Evolutionary conservation across 1,140 invertebrate species (phyloP).

Genomic region (Caerostris extrusa): DNA sequence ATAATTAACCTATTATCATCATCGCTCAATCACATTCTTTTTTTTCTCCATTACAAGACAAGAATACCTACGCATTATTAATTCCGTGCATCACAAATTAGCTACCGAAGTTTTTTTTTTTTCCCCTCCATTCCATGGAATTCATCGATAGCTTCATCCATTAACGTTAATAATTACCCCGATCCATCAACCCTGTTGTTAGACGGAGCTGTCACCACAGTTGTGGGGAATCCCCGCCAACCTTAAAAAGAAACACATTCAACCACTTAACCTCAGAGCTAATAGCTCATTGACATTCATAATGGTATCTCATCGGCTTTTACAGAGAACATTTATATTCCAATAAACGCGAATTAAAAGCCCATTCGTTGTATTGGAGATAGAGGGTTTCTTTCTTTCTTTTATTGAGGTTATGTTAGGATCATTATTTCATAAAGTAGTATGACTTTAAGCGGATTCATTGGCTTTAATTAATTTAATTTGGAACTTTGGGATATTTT

Average conservation of each 20-base stretch:
- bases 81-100: neutral
- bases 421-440: no score
- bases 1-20: neutral
- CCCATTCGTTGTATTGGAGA: neutral
- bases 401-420: no score
- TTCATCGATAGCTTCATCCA: conserved; percentile 20
- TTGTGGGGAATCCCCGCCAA: neutral
- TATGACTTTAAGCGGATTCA: no score
- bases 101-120: neutral
- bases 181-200: conserved; percentile 46
- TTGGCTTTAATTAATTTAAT: no score
- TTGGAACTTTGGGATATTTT: no score
- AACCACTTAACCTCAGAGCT: conserved; percentile 40
- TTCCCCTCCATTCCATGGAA: neutral
- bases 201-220: neutral
- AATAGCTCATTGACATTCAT: conserved; percentile 52
- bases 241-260: conserved; percentile 33
- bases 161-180: conserved; percentile 41
- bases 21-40: neutral
- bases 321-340: conserved; percentile 27
- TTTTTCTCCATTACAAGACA: neutral
- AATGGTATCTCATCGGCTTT: conserved; percentile 26
- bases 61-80: neutral
- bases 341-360: conserved; percentile 20
- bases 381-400: neutral